Evolutionary conservation across 2,113 vertebrate genomes (phyloP).

Genomic region (Rhinolophus ferrumequinum): DNA sequence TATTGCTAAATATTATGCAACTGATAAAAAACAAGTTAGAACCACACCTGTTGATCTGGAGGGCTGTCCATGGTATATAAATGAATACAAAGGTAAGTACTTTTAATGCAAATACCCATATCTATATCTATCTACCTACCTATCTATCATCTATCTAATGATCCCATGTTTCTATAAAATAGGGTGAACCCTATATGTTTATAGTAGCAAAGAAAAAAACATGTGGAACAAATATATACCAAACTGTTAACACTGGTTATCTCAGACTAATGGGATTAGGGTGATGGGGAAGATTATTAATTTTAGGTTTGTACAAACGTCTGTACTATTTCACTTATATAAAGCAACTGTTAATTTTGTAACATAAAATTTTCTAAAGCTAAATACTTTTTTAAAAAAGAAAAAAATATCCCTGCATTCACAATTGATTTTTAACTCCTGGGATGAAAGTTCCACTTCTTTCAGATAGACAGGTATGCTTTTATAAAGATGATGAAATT

Average conservation of each 20-base stretch:
- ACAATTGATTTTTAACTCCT: conserved; percentile 17
- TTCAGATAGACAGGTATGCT: not conserved
- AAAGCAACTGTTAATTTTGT: not conserved
- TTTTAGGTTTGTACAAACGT: conserved; percentile 18
- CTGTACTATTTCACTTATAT: not conserved
- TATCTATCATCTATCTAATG: not conserved
- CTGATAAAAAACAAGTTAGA: conserved; percentile 25
- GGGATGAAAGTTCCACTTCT: not conserved
- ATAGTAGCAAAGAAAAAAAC: not conserved
- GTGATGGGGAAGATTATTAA: not conserved
- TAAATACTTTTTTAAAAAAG: not conserved
- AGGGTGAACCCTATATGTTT: not conserved
- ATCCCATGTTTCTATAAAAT: conserved; percentile 32
- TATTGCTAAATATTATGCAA: not conserved
- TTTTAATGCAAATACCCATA: no score
- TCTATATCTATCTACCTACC: not conserved
- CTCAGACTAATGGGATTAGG: not conserved
- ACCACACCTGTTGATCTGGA: not conserved
- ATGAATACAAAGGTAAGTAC: not conserved
- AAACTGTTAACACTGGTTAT: not conserved
- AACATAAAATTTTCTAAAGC: conserved; percentile 1
- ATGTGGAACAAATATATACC: not conserved
- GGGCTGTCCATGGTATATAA: not conserved
- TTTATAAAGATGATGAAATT: not conserved
- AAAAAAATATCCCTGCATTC: not conserved